phyloP scores from a whole-genome alignment of 2,888 invertebrate genomes.

The Ligdia adustata region DNA sequence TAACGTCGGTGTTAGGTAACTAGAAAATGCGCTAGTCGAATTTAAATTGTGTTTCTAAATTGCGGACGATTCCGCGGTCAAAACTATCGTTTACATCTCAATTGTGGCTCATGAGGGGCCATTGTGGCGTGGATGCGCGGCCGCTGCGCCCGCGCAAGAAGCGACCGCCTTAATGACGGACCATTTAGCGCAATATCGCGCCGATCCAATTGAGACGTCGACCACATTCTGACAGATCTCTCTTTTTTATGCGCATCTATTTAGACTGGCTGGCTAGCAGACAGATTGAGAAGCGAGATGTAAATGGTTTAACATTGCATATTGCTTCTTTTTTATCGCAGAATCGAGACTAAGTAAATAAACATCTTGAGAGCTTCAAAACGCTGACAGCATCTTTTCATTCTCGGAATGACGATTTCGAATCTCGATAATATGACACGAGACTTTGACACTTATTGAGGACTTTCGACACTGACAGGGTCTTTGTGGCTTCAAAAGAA shows the following conservation, averaged over 20 bases:
- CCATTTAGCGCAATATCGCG: constrained; percentile 62
- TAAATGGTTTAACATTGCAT: constrained; percentile 16
- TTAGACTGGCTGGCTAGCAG: constrained; percentile 50
- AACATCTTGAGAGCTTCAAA: constrained; percentile 1
- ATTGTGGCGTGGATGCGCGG: constrained; percentile 54
- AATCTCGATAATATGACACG: not conserved
- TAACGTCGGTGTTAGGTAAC: constrained; percentile 3
- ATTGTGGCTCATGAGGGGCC: constrained; percentile 55
- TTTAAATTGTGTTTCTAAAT: constrained; percentile 23
- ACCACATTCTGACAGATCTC: constrained; percentile 51
- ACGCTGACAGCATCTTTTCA: not conserved
- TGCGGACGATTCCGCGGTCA: constrained; percentile 31
- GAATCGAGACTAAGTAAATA: constrained; percentile 18
- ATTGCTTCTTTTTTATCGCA: constrained; percentile 14
- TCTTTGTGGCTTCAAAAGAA: constrained; percentile 4
- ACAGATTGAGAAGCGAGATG: constrained; percentile 21
- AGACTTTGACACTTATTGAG: constrained; percentile 6
- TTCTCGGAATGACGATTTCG: no score
- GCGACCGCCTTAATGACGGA: constrained; percentile 61
- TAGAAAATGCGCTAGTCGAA: constrained; percentile 11
- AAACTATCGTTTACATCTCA: constrained; percentile 54
- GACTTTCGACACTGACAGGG: constrained; percentile 12
- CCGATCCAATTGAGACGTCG: constrained; percentile 63
- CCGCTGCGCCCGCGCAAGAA: constrained; percentile 41
- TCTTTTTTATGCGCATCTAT: constrained; percentile 53